phyloP scores from a whole-genome alignment of 2,888 invertebrate genomes.

The Amiota minor region DNA sequence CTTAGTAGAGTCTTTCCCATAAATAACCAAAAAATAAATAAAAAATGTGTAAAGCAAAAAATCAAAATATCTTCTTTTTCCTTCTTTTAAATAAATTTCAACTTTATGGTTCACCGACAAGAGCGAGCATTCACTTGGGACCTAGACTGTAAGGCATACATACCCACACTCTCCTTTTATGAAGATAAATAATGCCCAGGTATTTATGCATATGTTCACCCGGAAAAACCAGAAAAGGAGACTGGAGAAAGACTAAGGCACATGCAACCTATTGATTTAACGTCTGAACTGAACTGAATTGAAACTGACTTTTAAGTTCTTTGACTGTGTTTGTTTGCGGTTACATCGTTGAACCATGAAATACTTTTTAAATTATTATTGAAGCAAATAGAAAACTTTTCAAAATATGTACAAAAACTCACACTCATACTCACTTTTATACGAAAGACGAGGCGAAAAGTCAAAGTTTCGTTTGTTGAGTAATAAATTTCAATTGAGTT shows the following conservation, averaged over 20 bases:
- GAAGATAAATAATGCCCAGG: slow-evolving; percentile 22
- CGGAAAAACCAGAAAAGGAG: slow-evolving; percentile 41
- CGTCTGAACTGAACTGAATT: neutral
- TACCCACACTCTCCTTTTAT: slow-evolving; percentile 13
- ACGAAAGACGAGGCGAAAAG: neutral
- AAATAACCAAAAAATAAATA: no score
- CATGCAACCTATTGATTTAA: slow-evolving; percentile 33
- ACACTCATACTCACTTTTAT: neutral
- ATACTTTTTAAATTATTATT: slow-evolving; percentile 13
- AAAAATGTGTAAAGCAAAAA: no score
- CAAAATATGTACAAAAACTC: neutral
- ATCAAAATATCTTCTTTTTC: no score
- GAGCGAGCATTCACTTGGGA: neutral
- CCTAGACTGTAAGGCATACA: slow-evolving; percentile 39
- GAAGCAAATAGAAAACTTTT: neutral
- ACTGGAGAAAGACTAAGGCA: slow-evolving; percentile 40
- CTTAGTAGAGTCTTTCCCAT: no score
- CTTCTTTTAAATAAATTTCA: neutral
- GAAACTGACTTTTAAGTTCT: neutral
- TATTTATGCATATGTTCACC: neutral
- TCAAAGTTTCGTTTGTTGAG: slow-evolving; percentile 5
- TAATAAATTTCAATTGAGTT: slow-evolving; percentile 24
- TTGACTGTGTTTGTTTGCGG: neutral
- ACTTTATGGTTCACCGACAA: neutral
- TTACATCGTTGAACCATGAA: neutral